Percentiles rank a stretch among this genome's conserved stretches.
Evolutionary conservation across 2,113 vertebrate genomes (phyloP).

Genomic region (Elgaria multicarinata): DNA sequence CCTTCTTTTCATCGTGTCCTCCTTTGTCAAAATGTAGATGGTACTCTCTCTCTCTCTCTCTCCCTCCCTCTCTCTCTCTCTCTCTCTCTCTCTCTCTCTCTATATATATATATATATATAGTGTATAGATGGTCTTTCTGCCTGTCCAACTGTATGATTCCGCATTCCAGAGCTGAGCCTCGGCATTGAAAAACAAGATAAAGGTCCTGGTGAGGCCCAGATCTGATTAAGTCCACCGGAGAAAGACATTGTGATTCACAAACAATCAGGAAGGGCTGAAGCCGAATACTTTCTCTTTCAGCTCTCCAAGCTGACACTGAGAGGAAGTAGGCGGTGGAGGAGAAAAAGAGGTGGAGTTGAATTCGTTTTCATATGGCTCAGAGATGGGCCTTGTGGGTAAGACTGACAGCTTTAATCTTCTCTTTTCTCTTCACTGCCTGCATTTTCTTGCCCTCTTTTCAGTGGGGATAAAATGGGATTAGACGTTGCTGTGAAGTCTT

Average conservation of each 20-base stretch:
- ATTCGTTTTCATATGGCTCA: neutral
- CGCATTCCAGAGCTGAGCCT: neutral
- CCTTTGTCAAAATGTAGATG: neutral
- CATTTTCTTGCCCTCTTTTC: slow-evolving; percentile 5
- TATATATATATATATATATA: neutral
- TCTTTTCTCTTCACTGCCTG: slow-evolving; percentile 19
- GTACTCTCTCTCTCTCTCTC: neutral
- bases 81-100: neutral
- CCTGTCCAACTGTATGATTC: neutral
- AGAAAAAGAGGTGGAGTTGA: neutral
- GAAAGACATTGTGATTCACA: neutral
- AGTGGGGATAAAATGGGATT: slow-evolving; percentile 25
- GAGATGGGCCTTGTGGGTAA: neutral
- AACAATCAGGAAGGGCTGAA: neutral
- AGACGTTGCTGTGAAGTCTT: neutral
- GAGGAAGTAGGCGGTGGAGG: neutral
- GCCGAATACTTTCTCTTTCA: neutral
- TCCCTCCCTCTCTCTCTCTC: neutral
- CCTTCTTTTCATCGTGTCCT: neutral
- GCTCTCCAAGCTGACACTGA: neutral
- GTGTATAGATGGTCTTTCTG: neutral
- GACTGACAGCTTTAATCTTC: slow-evolving; percentile 25
- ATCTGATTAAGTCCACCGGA: neutral
- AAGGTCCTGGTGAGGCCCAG: neutral
- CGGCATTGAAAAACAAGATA: neutral